phyloP scores from a whole-genome alignment of 2,113 vertebrate genomes.

The Chamaetylas fuelleborni region DNA sequence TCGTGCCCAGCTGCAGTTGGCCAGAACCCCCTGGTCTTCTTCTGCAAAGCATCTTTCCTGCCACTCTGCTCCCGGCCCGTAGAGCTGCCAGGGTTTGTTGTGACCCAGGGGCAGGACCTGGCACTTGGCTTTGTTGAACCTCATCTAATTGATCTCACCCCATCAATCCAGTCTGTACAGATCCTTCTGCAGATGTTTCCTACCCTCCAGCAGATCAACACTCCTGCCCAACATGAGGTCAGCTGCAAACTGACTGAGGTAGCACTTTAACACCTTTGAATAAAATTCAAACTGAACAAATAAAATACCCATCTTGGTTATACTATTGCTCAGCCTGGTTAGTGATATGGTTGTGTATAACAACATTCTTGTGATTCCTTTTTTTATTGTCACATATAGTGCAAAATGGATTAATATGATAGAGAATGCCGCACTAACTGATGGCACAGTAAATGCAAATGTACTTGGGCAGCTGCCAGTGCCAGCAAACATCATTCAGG shows the following conservation, averaged over 20 bases:
- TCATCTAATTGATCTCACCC: background rate
- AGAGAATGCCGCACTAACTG: background rate
- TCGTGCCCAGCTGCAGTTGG: background rate
- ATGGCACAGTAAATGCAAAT: background rate
- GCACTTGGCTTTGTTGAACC: background rate
- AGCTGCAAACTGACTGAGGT: background rate
- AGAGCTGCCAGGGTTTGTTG: background rate
- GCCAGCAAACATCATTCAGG: background rate
- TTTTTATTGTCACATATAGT: background rate
- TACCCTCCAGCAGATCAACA: background rate
- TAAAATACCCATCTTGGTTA: background rate
- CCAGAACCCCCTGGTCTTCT: background rate
- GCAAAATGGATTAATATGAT: background rate
- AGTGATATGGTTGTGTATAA: background rate
- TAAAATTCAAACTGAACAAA: background rate
- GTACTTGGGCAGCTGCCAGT: background rate
- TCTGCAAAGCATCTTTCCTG: accelerated
- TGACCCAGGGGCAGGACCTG: background rate
- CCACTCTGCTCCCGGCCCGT: background rate
- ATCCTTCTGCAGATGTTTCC: background rate
- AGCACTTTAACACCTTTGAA: accelerated
- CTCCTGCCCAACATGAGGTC: background rate
- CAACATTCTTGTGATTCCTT: background rate
- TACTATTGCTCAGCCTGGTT: background rate
- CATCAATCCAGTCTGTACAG: background rate